phyloP scores from a whole-genome alignment of 92 coral and sea anemone species.

The Actinernus sp. region DNA sequence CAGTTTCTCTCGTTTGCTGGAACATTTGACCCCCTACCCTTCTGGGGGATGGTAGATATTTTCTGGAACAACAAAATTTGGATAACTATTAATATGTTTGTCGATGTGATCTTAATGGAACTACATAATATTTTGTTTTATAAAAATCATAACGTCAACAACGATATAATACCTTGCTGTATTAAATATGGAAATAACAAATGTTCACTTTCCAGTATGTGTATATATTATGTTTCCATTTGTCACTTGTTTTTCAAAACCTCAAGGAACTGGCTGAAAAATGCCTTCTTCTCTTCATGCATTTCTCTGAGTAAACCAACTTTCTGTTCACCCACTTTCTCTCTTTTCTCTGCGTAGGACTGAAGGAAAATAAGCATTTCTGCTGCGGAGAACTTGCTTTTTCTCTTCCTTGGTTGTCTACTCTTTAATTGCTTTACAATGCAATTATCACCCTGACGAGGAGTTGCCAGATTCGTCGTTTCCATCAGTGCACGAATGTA shows the following conservation, averaged over 20 bases:
- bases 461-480: too few relatives aligned
- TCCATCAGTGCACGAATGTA: slow-evolving; percentile 2
- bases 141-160: too few relatives aligned
- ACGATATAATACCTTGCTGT: too few relatives aligned
- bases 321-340: slow-evolving; percentile 24
- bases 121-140: too few relatives aligned
- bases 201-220: too few relatives aligned
- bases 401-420: slow-evolving; percentile 11
- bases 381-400: slow-evolving; percentile 22
- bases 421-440: not conserved
- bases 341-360: slow-evolving; percentile 16
- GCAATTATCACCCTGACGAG: not conserved
- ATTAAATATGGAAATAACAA: too few relatives aligned
- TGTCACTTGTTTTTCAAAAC: slow-evolving; percentile 19
- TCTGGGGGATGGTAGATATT: too few relatives aligned
- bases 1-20: too few relatives aligned
- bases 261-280: slow-evolving; percentile 16
- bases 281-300: slow-evolving; percentile 29
- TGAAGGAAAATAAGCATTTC: slow-evolving; percentile 33
- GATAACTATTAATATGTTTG: too few relatives aligned
- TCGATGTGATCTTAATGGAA: too few relatives aligned
- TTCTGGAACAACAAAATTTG: too few relatives aligned
- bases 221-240: not conserved
- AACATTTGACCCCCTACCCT: too few relatives aligned
- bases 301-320: slow-evolving; percentile 8